A percentile compares a stretch with the other conserved stretches of the same genome.
phyloP scores from a whole-genome alignment of 1,140 invertebrate genomes.

The Lepeophtheirus salmonis region DNA sequence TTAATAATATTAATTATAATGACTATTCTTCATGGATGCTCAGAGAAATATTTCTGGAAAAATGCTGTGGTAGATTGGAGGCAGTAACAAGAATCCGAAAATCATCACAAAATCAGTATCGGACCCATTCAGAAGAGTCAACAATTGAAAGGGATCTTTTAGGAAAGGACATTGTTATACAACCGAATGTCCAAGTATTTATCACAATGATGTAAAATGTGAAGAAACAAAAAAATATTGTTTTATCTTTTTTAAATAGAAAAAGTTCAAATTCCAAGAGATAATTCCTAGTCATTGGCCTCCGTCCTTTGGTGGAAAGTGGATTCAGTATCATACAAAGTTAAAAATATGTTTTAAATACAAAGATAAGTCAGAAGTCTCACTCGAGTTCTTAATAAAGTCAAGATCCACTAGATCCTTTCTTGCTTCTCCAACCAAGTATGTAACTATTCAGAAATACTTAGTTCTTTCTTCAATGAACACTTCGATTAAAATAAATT shows the following conservation, averaged over 20 bases:
- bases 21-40: no score
- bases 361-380: not conserved
- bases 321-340: not conserved
- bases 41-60: not conserved
- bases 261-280: not conserved
- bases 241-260: not conserved
- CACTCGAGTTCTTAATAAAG: not conserved
- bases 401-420: not conserved
- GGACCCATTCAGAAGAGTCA: not conserved
- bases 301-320: not conserved
- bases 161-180: not conserved
- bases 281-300: not conserved
- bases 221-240: not conserved
- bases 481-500: no score
- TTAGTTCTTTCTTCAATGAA: no score
- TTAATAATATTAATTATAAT: no score
- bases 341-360: not conserved
- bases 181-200: not conserved
- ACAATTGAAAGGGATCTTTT: not conserved
- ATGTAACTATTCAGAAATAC: no score
- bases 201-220: not conserved
- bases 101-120: not conserved
- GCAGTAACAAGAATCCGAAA: not conserved
- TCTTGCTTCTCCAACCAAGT: not conserved
- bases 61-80: not conserved